These are phyloP conservation scores for Botia almorhae DNA, from an alignment of 2,797 vertebrate species.

Conservation along the genomic window DNA sequence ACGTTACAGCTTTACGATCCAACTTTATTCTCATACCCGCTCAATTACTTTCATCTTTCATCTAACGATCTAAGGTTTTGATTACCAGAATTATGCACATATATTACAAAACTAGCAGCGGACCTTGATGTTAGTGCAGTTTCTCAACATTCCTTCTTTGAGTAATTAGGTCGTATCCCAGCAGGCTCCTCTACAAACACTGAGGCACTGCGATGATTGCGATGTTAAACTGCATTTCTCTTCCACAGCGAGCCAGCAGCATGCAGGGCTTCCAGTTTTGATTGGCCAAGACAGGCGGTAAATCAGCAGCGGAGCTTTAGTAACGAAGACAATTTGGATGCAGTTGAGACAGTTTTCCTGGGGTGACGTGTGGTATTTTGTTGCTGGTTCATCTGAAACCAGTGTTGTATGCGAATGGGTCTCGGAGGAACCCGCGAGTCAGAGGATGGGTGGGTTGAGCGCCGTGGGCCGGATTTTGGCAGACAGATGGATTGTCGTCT, in stretches of 20 bases:
- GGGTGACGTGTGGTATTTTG: slow-evolving; percentile 45
- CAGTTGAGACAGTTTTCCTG: slow-evolving; percentile 44
- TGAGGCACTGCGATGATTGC: slow-evolving; percentile 29
- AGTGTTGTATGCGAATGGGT: slow-evolving; percentile 39
- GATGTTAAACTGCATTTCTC: slow-evolving; percentile 44
- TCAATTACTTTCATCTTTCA: not conserved
- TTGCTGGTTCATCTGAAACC: slow-evolving; percentile 43
- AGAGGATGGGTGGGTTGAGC: slow-evolving; percentile 38
- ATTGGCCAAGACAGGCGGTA: slow-evolving; percentile 50
- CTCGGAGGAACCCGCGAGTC: slow-evolving; percentile 36
- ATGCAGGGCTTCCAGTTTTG: slow-evolving; percentile 45
- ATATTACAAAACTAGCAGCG: not conserved
- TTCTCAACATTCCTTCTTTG: slow-evolving; percentile 34
- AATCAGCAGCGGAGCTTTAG: slow-evolving; percentile 47
- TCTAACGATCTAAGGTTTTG: not conserved
- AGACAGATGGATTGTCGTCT: slow-evolving; percentile 35
- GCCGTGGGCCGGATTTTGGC: slow-evolving; percentile 6
- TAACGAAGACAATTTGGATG: slow-evolving; percentile 48
- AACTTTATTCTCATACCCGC: not conserved
- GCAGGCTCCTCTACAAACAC: slow-evolving; percentile 34
- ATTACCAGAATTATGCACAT: slow-evolving; percentile 6
- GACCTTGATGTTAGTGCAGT: slow-evolving; percentile 9
- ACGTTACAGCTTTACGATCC: not conserved
- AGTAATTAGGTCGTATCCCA: slow-evolving; percentile 48
- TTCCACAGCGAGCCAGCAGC: slow-evolving; percentile 35